phyloP scores from a whole-genome alignment of 2,113 vertebrate species.

The Phoenicopterus ruber region DNA sequence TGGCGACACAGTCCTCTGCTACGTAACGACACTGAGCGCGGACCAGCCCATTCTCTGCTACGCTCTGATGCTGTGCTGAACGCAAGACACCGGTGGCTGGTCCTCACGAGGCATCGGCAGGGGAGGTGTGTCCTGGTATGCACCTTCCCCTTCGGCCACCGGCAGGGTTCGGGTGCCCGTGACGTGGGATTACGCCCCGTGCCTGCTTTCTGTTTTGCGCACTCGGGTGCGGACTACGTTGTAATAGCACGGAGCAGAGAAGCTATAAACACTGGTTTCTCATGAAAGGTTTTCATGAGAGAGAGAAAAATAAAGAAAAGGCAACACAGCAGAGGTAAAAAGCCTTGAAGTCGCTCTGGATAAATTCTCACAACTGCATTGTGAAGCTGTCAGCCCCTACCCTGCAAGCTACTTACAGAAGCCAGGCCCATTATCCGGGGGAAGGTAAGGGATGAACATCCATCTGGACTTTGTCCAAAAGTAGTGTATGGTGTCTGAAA shows the following conservation, averaged over 20 bases:
- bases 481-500: conserved; percentile 96
- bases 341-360: not conserved
- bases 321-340: not conserved
- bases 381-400: conserved; percentile 5
- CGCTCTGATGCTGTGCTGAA: not conserved
- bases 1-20: not conserved
- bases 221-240: not conserved
- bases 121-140: not conserved
- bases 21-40: fast-evolving
- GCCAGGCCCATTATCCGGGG: conserved; percentile 95
- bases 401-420: conserved; percentile 84
- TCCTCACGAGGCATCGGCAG: not conserved
- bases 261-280: not conserved
- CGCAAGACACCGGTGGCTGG: not conserved
- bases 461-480: conserved; percentile 95
- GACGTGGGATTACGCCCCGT: not conserved
- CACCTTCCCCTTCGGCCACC: not conserved
- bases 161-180: not conserved
- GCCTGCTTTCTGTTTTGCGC: not conserved
- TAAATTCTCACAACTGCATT: not conserved
- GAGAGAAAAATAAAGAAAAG: not conserved
- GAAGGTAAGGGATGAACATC: conserved; percentile 93
- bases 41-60: not conserved
- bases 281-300: not conserved
- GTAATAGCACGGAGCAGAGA: not conserved